Base-by-base conservation (phyloP, 1,140 invertebrate genomes). In the Ridgeia piscesae region DNA sequence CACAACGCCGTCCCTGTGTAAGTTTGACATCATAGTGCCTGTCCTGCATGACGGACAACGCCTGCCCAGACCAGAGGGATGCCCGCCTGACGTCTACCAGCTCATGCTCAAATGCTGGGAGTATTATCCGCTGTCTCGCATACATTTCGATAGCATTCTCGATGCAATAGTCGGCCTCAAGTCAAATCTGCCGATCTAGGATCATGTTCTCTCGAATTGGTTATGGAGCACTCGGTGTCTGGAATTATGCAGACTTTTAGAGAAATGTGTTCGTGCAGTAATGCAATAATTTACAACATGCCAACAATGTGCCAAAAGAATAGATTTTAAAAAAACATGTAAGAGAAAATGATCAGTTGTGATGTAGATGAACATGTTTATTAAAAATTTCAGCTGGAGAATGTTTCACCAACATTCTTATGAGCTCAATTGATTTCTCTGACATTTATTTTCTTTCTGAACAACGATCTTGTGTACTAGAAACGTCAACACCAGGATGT, bases 11-110 rank as follows among this genome's bases (percentile, higher is more conserved):
- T 34, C 50, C 50, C 42, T 92, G 35, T 35, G 91, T 48, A 91
- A 92, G 34, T 50, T 92, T 27, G 88, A 50, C n/a, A 34, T 92
- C 4, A 27, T 93, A 31, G 48, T 77, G 14, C 21, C 33, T 35
- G 35, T 77, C 8, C 93, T 93, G 11, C 92, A 93, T 42, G 34
- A 92, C 1, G 93, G 93, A 33, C 88, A 91, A 31, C 92, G 93
- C 6, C 91, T 93, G 0, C 31, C 42, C 34, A 35, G 90, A 8
- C 93, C 93, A 6, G 58, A 93, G 27, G 35, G 89, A 11, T 93
- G 93, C 88, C 92, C 93, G 9, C 33, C 35, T 33, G 21, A 88
- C 6, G 92, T 93, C 27, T 93, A 93, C 92, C 34, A 48, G n/a
- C 34, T 92, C 27, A n/a, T 92, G 34, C 31, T 34, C 31, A 48